Base-by-base conservation (phyloP, 2,797 vertebrate species). In the Denticeps clupeoides region DNA sequence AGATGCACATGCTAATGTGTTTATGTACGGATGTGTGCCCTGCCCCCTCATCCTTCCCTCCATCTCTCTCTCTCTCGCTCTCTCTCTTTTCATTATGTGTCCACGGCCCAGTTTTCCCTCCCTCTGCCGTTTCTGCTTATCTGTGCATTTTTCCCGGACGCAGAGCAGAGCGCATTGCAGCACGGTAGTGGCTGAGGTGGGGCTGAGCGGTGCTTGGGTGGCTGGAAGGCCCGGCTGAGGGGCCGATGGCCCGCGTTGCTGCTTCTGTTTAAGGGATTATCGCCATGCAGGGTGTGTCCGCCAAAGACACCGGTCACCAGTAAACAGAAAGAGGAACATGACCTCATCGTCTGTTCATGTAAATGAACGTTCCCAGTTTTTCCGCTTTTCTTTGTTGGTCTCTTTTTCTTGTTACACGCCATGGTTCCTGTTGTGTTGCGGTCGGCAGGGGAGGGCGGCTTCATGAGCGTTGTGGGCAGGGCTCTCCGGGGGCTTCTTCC, bases 261-360 rank as follows among this genome's bases (percentile, higher is more conserved):
- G n/a, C n/a, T n/a, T n/a, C n/a, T n/a, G n/a, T n/a, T n/a, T n/a
- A n/a, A n/a, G n/a, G n/a, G n/a, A n/a, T n/a, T n/a, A n/a, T n/a
- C n/a, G n/a, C n/a, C n/a, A n/a, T n/a, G n/a, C n/a, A n/a, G n/a
- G n/a, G n/a, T n/a, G n/a, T n/a, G n/a, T n/a, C 13, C 40, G 38
- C 49, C 59, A 22, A 45, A 52, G 13, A 35, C 55, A 16, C 51
- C 22, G 8, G 45, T 61, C 55, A 58, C 58, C 60, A 59, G 40
- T 52, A 63, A 56, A 60, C 18, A 47, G 56, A 18, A 41, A 18
- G 12, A 47, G 37, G 45, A 50, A 47, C 51, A 53, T 68, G 60
- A 70, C 51, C 58, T 70, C 56, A 67, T 44, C 45, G 42, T 56
- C 62, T 64, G 33, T 46, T 56, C 38, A 64, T 59, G 55, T 51